Percentiles rank a stretch among this genome's conserved stretches.
phyloP scores from a whole-genome alignment of 2,113 vertebrate species.

The Phocoena sinus region DNA sequence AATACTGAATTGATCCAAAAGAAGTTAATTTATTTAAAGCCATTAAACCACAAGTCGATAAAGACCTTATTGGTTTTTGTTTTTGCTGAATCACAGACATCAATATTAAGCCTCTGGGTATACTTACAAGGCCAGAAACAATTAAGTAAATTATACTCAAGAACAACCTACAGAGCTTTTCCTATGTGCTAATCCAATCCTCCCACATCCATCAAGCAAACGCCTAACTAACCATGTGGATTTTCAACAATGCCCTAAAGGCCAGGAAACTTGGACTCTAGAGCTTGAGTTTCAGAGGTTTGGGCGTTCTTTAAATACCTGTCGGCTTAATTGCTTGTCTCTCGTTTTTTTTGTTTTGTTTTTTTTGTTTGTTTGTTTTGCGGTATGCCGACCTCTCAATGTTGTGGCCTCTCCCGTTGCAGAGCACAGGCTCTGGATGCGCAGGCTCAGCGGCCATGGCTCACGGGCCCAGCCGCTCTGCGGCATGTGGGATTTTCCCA shows the following conservation, averaged over 20 bases:
- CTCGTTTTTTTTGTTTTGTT: not conserved
- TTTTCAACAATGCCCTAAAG: conserved; percentile 45
- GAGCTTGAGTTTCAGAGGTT: not conserved
- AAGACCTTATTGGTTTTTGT: conserved; percentile 54
- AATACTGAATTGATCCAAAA: conserved; percentile 24
- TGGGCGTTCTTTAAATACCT: not conserved
- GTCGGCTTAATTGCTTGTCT: conserved; percentile 44
- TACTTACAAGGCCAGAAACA: conserved; percentile 58
- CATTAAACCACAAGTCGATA: conserved; percentile 54
- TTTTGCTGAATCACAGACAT: conserved; percentile 59
- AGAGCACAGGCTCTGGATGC: too few species aligned
- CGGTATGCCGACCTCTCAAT: fast-evolving
- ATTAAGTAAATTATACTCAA: conserved; percentile 69
- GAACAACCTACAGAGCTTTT: conserved; percentile 48
- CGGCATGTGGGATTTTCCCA: fast-evolving
- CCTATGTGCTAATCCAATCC: conserved; percentile 16
- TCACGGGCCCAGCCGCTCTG: too few species aligned
- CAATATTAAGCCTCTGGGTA: conserved; percentile 56
- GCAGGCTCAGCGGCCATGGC: too few species aligned
- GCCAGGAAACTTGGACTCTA: conserved; percentile 60
- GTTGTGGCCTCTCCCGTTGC: too few species aligned
- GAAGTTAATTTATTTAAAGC: conserved; percentile 62
- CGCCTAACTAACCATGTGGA: not conserved
- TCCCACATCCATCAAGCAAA: conserved; percentile 49
- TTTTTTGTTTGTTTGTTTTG: too few species aligned